A percentile compares a stretch with the other conserved stretches of the same genome.
Evolutionary conservation across 2,888 invertebrate species (phyloP).

Genomic region (Acleris sparsana): DNA sequence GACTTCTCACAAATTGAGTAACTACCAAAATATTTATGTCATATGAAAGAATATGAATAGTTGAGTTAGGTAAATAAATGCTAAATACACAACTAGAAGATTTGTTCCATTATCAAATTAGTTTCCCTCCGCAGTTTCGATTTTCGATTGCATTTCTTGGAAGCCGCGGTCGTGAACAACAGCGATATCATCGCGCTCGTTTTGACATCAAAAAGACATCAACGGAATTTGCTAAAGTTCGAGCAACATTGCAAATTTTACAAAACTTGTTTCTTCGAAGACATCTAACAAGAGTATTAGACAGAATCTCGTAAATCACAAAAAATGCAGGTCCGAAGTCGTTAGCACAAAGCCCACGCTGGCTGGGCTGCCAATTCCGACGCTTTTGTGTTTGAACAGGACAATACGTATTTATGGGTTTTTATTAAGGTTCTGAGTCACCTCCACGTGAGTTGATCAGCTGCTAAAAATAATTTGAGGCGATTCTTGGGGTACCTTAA

Average conservation of each 20-base stretch:
- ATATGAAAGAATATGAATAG: too few species aligned
- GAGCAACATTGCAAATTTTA: background rate
- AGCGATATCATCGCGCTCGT: background rate
- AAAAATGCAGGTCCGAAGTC: conserved; percentile 12
- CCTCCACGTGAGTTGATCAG: conserved; percentile 50
- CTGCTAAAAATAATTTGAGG: conserved; percentile 54
- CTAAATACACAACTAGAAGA: too few species aligned
- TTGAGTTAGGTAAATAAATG: too few species aligned
- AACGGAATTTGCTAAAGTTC: conserved; percentile 20
- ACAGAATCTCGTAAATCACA: conserved; percentile 1
- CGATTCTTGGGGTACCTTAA: conserved; percentile 37
- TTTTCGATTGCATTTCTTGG: background rate
- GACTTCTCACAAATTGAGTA: too few species aligned
- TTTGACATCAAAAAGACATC: conserved; percentile 27
- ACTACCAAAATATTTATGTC: too few species aligned
- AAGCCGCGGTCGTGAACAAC: background rate
- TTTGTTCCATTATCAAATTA: background rate
- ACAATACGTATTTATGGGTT: conserved; percentile 39
- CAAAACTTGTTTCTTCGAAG: conserved; percentile 6
- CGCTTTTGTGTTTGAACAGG: conserved; percentile 38
- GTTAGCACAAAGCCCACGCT: conserved; percentile 28
- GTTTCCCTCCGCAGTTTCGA: background rate
- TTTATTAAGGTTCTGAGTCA: conserved; percentile 53
- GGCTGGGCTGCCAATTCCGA: conserved; percentile 26
- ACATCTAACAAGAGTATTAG: conserved; percentile 9